Evolutionary conservation across 2,113 vertebrate species (phyloP), one percentile per base, ranked within the genome.

Genomic region (Boleophthalmus pectinirostris): DNA sequence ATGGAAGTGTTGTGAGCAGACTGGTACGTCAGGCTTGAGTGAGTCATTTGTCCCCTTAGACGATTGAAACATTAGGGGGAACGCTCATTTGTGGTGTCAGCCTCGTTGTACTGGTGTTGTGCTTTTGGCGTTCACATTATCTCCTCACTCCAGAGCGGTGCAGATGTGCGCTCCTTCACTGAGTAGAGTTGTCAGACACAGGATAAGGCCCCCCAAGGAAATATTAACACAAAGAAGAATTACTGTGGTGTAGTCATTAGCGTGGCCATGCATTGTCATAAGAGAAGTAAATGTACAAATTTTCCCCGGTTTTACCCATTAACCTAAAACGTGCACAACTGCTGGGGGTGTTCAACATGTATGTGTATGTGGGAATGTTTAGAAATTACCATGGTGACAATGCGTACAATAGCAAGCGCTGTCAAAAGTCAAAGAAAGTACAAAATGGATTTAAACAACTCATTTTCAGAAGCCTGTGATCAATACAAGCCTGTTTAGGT

Each of bases 31-130:
- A 82, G 78, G 77, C 85, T 70, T 72, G 82, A 81, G 80, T 86
- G 83, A 86, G 29, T 89, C 87, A 89, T 84, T 87, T 87, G 67
- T 90, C 82, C 69, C 82, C 75, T 46, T 75, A 54, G 61, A 86
- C 68, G 60, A 56, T 74, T 64, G 43, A 53, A 60, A 63, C 85
- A 72, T 80, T 65, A 82, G 81, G 75, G 67, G 56, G 67, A 67
- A 82, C 79, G 70, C 64, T 84, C 69, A 61, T 82, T 86, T 82
- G 57, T 75, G 13, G 29, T 69, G 73, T 78, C 74, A 63, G 78
- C 75, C 72, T 78, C 83, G 56, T 84, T 84, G 71, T 73, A 67
- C 66, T 69, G 73, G 75, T 83, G 74, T 73, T 83, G 75, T 82
- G 77, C 68, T 87, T 88, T 77, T 72, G 70, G 68, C 54, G 70